These are phyloP conservation scores for Sitta europaea DNA, from an alignment of 2,113 vertebrate species.

Conservation along the genomic window DNA sequence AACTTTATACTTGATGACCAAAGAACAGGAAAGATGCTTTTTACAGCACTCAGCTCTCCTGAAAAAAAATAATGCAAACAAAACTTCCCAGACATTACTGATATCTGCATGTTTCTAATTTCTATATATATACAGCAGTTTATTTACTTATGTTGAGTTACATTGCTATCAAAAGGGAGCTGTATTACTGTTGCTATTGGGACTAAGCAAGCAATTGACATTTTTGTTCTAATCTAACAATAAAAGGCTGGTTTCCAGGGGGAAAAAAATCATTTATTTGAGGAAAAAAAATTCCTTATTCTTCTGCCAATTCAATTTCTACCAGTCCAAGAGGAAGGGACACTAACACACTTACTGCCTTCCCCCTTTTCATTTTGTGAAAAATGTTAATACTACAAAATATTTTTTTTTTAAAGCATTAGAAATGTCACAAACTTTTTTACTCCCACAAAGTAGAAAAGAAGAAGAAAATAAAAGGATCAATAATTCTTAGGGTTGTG, in stretches of 20 bases:
- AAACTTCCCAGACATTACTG: neutral
- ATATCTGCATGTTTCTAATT: neutral
- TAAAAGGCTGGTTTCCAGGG: neutral
- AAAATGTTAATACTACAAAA: neutral
- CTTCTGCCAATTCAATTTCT: neutral
- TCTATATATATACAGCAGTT: neutral
- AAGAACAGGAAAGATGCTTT: neutral
- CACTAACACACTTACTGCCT: neutral
- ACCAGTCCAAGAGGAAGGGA: neutral
- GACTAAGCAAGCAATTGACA: neutral
- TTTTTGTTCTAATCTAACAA: neutral
- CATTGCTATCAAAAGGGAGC: neutral
- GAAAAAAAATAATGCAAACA: neutral
- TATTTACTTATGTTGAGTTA: neutral
- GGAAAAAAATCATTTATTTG: neutral
- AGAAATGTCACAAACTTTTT: neutral
- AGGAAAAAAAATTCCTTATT: neutral
- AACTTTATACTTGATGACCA: neutral
- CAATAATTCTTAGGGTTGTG: neutral
- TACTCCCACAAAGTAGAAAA: accelerated
- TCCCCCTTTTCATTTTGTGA: neutral
- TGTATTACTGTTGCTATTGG: neutral
- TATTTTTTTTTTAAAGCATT: neutral
- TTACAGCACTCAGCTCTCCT: neutral
- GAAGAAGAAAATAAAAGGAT: neutral